These are phyloP conservation scores for Tiliacea aurago DNA, from an alignment of 2,888 invertebrate species.

Conservation along the genomic window DNA sequence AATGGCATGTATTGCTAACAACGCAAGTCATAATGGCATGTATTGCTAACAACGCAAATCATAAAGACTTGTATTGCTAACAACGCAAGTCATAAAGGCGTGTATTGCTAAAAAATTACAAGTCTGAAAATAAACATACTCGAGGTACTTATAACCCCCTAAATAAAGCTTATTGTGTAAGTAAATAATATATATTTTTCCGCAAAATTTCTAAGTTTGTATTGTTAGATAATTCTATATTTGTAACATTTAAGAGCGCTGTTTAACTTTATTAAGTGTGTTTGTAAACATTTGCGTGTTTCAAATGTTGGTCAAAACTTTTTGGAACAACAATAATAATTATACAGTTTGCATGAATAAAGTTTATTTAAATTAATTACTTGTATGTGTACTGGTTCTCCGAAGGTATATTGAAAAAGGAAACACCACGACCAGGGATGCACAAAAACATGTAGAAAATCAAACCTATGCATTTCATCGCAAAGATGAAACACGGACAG, in stretches of 20 bases:
- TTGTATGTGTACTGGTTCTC: not conserved
- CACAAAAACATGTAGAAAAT: not conserved
- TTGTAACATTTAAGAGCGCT: conserved; percentile 5
- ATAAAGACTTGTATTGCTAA: too few relatives aligned
- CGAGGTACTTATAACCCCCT: too few relatives aligned
- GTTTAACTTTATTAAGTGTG: conserved; percentile 17
- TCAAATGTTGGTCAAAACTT: not conserved
- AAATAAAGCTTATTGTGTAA: too few relatives aligned
- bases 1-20: too few relatives aligned
- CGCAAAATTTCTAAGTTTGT: not conserved
- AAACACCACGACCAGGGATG: not conserved
- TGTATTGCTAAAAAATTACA: too few relatives aligned
- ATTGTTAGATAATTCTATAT: conserved; percentile 7
- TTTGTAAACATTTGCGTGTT: not conserved
- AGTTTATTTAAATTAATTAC: not conserved
- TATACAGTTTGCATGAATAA: not conserved
- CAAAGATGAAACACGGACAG: too few relatives aligned
- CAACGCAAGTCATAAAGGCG: too few relatives aligned
- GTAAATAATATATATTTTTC: too few relatives aligned
- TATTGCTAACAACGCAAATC: too few relatives aligned
- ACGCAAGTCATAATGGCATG: too few relatives aligned
- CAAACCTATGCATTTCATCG: not conserved
- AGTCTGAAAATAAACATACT: too few relatives aligned
- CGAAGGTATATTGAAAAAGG: not conserved
- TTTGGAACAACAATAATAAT: not conserved